Percentiles rank a stretch among this genome's conserved stretches.
Evolutionary conservation across 2,888 invertebrate genomes (phyloP).

Genomic region (Oscheius sp.): DNA sequence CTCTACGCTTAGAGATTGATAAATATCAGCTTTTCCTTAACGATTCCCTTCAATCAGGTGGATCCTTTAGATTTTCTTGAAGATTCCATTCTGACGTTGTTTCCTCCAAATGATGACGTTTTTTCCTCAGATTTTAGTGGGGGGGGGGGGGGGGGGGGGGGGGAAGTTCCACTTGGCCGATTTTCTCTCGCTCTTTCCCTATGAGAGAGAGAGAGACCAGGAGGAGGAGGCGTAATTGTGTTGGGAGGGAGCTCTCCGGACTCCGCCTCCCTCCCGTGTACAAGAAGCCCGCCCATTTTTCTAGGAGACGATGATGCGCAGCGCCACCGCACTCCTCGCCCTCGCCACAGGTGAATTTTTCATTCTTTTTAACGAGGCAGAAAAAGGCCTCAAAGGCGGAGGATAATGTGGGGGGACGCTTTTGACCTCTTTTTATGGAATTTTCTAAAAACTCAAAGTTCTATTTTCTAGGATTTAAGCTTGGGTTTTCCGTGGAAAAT

Average conservation of each 20-base stretch:
- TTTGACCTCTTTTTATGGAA: no score
- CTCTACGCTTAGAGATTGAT: not conserved
- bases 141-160: not conserved
- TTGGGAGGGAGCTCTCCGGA: not conserved
- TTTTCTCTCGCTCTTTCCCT: not conserved
- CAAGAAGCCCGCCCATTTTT: slow-evolving; percentile 13
- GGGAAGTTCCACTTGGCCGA: not conserved
- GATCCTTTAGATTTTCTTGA: not conserved
- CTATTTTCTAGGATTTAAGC: no score
- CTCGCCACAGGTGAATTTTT: not conserved
- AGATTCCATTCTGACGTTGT: no score
- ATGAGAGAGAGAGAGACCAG: no score
- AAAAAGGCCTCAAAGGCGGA: no score
- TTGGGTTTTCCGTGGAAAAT: no score
- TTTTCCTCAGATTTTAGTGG: not conserved
- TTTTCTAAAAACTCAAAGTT: no score
- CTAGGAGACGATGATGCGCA: slow-evolving; percentile 23
- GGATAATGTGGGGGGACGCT: no score
- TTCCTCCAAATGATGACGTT: not conserved
- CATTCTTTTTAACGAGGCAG: no score
- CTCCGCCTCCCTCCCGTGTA: slow-evolving; percentile 4
- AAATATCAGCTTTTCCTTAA: not conserved
- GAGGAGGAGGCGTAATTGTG: slow-evolving; percentile 23
- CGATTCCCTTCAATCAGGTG: not conserved
- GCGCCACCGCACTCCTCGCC: slow-evolving; percentile 16